These are phyloP conservation scores for Hydrolagus affinis DNA, from an alignment of 2,113 vertebrate species.

Conservation along the genomic window DNA sequence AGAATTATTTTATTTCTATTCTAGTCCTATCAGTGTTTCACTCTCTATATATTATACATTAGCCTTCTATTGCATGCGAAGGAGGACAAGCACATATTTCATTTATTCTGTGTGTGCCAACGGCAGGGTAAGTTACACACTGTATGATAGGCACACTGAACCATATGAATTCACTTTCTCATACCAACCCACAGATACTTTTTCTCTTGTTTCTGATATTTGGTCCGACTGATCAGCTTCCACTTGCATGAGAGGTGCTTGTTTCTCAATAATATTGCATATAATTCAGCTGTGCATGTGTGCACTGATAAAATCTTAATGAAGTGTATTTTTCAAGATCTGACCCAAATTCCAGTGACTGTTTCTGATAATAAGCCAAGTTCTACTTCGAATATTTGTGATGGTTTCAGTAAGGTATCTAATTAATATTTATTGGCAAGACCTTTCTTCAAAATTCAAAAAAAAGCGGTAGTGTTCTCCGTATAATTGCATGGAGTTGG, in stretches of 20 bases:
- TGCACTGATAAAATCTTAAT: too few relatives aligned
- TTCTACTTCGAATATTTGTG: neutral
- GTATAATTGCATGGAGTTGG: too few relatives aligned
- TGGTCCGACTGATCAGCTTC: neutral
- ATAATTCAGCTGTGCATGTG: too few relatives aligned
- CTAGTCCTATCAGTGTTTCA: neutral
- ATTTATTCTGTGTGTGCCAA: neutral
- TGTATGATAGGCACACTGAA: neutral
- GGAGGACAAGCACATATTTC: neutral
- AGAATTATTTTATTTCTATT: neutral
- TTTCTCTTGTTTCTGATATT: neutral
- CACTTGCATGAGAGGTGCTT: neutral
- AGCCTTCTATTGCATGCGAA: neutral
- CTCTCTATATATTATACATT: neutral
- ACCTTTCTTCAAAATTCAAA: too few relatives aligned
- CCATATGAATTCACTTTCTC: neutral
- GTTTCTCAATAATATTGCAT: neutral
- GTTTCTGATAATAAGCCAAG: neutral
- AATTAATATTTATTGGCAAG: too few relatives aligned
- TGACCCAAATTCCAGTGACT: neutral
- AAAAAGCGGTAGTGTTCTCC: too few relatives aligned
- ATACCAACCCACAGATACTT: neutral
- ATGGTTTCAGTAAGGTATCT: too few relatives aligned
- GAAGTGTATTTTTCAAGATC: too few relatives aligned
- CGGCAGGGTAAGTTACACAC: neutral